These are phyloP conservation scores for Tetragonula carbonaria DNA, from an alignment of 2,888 invertebrate genomes.

Conservation along the genomic window DNA sequence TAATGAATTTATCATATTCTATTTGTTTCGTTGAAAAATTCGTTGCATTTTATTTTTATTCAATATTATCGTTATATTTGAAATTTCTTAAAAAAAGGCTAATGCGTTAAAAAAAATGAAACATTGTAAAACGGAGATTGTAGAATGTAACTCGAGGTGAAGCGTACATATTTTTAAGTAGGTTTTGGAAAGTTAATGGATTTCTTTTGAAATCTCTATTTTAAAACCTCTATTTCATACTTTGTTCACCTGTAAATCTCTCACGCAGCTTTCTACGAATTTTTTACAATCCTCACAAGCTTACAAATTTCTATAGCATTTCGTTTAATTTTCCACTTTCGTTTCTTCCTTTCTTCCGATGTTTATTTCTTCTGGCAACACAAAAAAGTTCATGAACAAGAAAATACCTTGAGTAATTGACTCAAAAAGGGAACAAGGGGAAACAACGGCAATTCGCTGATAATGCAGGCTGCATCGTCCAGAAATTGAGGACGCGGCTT, in stretches of 20 bases:
- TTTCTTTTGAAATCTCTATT: neutral
- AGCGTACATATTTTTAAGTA: constrained; percentile 3
- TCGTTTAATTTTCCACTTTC: neutral
- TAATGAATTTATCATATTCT: too few species aligned
- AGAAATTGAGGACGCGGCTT: constrained; percentile 53
- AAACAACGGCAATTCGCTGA: constrained; percentile 25
- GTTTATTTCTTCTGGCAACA: neutral
- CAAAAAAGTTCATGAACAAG: neutral
- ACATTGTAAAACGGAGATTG: neutral
- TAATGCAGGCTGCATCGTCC: constrained; percentile 37
- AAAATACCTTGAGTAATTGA: neutral
- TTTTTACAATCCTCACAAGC: neutral
- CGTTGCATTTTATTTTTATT: neutral
- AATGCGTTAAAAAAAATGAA: neutral
- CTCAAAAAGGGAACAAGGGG: neutral
- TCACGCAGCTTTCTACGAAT: too few species aligned
- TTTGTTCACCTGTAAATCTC: neutral
- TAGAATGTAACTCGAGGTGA: neutral
- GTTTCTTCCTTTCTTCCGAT: neutral
- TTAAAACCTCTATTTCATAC: neutral
- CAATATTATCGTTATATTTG: neutral
- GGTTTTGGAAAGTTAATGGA: constrained; percentile 23
- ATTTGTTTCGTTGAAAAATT: neutral
- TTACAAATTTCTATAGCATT: neutral
- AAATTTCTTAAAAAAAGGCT: neutral